Percentiles rank a stretch among this genome's conserved stretches.
These are phyloP conservation scores for Oncorhynchus tshawytscha DNA, from an alignment of 2,113 vertebrate species.

Conservation along the genomic window DNA sequence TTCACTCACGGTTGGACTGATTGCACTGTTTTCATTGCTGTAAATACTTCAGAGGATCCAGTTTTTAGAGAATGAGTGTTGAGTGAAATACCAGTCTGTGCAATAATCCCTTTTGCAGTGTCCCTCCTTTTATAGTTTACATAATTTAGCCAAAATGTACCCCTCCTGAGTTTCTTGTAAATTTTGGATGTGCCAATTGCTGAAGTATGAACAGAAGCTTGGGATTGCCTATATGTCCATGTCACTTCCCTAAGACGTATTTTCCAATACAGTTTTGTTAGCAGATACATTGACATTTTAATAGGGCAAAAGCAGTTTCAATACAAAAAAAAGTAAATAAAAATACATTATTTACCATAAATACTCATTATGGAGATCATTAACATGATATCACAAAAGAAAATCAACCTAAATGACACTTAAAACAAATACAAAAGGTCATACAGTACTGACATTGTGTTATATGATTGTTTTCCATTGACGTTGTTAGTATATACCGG, in stretches of 20 bases:
- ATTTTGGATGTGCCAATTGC: neutral
- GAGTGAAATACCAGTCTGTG: constrained; percentile 51
- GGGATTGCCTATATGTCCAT: too few species aligned
- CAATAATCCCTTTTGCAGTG: neutral
- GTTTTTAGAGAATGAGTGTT: constrained; percentile 42
- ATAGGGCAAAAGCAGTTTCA: constrained; percentile 61
- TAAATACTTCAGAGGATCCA: constrained; percentile 24
- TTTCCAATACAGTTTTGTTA: neutral
- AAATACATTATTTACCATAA: constrained; percentile 65
- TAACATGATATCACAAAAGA: constrained; percentile 56
- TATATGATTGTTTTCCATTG: constrained; percentile 51
- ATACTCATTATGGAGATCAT: constrained; percentile 63
- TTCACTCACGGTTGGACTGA: constrained; percentile 49
- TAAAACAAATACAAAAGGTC: constrained; percentile 70
- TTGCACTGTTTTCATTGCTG: constrained; percentile 36
- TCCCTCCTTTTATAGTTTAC: neutral
- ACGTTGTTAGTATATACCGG: constrained; percentile 51
- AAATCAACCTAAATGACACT: constrained; percentile 60
- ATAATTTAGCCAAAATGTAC: neutral
- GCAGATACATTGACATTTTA: constrained; percentile 58
- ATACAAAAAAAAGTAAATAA: constrained; percentile 69
- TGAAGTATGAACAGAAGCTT: neutral
- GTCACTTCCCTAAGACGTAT: neutral
- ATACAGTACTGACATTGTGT: constrained; percentile 69
- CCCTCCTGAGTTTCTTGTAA: neutral